Evolutionary conservation across 1,140 invertebrate species (phyloP), one percentile per base, ranked within the genome.

Genomic region (Wiebesia pumilae): DNA sequence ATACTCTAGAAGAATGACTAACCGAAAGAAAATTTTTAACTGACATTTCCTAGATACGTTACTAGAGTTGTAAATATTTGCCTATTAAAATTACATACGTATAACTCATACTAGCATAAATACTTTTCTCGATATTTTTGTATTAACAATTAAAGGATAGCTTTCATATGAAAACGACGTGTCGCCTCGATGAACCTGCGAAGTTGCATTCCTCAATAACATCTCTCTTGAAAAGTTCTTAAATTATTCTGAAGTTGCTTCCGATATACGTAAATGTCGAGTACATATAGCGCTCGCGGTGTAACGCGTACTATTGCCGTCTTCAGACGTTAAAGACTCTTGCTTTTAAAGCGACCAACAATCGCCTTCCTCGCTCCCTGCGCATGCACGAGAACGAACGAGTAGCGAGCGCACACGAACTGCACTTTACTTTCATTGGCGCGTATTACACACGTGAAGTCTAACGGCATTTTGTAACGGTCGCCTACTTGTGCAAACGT

Each of bases 401-500:
- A 84, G 40, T 69, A 21, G 58, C 73, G 75, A 21, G 4, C n/a
- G 62, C 67, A 51, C 80, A 67, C 71, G 71, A 73, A 40, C 4
- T 77, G 54, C 84, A 82, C 35, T 86, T 86, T 40, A 86, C 85
- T 86, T 86, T 86, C 85, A 82, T 86, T 86, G 80, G 80, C 71
- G 69, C 40, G 58, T 78, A 81, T 69, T 38, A 80, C 73, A 62
- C 79, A 81, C 78, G 40, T 54, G 51, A 62, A 40, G 54, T 51
- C 40, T 9, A 79, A 24, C 54, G 14, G 27, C 14, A 65, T 77
- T 75, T 67, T 81, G 73, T 65, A 62, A 65, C 51, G 84, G 24
- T 81, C 35, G 47, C 4, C 51, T 84, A 58, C 73, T 19, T 21
- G 0, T 65, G 9, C 19, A 47, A 21, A 67, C 35, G 67, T n/a